Evolutionary conservation across 2,888 invertebrate species (phyloP).

Genomic region (Leucophora obtusa): DNA sequence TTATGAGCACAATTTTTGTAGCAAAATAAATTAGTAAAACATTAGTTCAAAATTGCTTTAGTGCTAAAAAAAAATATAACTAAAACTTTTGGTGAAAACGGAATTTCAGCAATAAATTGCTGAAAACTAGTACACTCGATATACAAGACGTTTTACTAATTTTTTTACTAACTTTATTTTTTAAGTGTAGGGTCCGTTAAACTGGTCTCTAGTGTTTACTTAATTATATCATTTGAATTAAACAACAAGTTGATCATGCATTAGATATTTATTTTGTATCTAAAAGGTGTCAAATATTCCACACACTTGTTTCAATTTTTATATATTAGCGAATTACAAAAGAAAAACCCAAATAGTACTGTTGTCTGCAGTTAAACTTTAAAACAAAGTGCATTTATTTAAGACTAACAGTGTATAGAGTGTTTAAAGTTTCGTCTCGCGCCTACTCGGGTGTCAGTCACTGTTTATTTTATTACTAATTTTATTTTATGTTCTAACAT

Average conservation of each 20-base stretch:
- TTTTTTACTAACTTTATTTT: too few species aligned
- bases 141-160: too few species aligned
- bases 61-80: too few species aligned
- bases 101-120: too few species aligned
- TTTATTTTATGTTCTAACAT: background rate
- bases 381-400: conserved; percentile 22
- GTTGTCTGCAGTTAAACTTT: conserved; percentile 11
- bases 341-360: background rate
- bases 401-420: conserved; percentile 1
- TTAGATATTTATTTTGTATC: background rate
- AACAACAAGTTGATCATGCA: background rate
- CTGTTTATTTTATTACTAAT: conserved; percentile 27
- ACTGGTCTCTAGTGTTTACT: background rate
- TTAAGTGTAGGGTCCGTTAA: background rate
- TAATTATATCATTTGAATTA: background rate
- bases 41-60: too few species aligned
- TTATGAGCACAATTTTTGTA: too few species aligned
- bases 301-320: conserved; percentile 6
- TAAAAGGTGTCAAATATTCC: conserved; percentile 34
- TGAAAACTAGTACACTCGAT: too few species aligned
- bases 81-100: too few species aligned
- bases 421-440: conserved; percentile 39
- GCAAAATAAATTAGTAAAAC: too few species aligned
- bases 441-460: conserved; percentile 53
- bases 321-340: background rate